Base-by-base conservation (phyloP, 2,888 invertebrate genomes). In the Tortricodes alternella region DNA sequence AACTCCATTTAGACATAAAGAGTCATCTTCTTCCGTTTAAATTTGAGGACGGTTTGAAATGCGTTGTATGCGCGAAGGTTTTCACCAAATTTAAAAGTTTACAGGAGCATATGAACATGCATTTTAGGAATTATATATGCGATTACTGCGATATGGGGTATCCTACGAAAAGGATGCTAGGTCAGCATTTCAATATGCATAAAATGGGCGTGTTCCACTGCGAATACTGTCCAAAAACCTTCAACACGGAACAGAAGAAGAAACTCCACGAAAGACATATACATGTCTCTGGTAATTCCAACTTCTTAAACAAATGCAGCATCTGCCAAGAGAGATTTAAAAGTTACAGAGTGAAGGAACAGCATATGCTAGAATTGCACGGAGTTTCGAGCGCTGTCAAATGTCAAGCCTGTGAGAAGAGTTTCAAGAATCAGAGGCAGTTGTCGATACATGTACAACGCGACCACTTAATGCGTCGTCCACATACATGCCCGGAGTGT, bases 181-280 rank as follows among this genome's bases (percentile, higher is more conserved):
- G 35, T 3, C 64, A 74, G 18, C 85, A 86, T 44, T 71, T 68
- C 49, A 74, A 67, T 2, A 84, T 83, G 0, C 64, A 63, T 0
- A 80, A 77, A 46, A 46, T 18, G 1, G 57, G 51, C 16, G 46
- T 46, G 15, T 50, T 46, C 39, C 64, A 70, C 8, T 92, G 92
- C 46, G 71, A 72, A 0, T 76, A 70, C 34, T 92, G 92, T 55
- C 64, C 78, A 0, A 91, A 91, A 66, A 73, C 80, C 0, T 92
- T 91, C 60, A 76, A 87, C 11, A 89, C 84, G 0, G 74, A 78
- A 16, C 74, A 85, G 21, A 86, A 88, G 11, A 73, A 83, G 44
- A 81, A 81, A 38, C 74, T 83, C 0, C 92, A 92, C 34, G 84
- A 86, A 56, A 71, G 82, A 23, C 78, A 80, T 1, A 83, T 85